Evolutionary conservation across 2,888 invertebrate genomes (phyloP), one percentile per base, ranked within the genome.

Genomic region (Nebria brevicollis): DNA sequence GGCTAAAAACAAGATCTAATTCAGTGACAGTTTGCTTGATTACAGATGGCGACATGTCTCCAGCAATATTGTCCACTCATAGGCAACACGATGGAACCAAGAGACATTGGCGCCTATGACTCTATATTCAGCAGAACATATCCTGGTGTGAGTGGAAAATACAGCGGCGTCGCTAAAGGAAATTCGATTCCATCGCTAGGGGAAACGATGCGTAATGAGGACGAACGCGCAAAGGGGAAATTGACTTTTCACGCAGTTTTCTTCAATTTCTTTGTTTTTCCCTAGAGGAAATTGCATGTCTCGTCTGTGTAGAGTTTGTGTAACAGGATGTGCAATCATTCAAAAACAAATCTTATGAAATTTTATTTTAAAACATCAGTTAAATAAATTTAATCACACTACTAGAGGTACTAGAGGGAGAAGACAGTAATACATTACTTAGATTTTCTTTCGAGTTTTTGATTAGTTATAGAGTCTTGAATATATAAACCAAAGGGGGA

Each of bases 81-180:
- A 54, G 54, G 54, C 54, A 54, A 54, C 54, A 8, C 1, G 54
- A 54, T 54, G 54, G 54, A 8, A 54, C 11, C 11, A 54, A 8
- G 54, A 54, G 54, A 54, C 54, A 54, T 54, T 54, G 54, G 54
- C 54, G 54, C 54, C 54, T 54, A 54, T 34, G 34, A 34, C 34
- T 34, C 54, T 13, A 54, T 54, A 54, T 13, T 54, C 54, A 54
- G 54, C 54, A 54, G 20, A 54, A 54, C 54, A 54, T 7, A 54
- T 54, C 54, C 54, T 13, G 13, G 54, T 54, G 54, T 54, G 54
- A 5, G 54, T 13, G 70, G 70, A 70, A 54, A 54, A 54, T 13
- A 54, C 70, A 70, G 70, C 70, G 70, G 70, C 70, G 70, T 25
- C 70, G 20, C 25, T 15, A 70, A 34, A 70, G 70, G 70, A 70